These are phyloP conservation scores for Elmis aenea DNA, from an alignment of 2,888 invertebrate genomes.

Conservation along the genomic window DNA sequence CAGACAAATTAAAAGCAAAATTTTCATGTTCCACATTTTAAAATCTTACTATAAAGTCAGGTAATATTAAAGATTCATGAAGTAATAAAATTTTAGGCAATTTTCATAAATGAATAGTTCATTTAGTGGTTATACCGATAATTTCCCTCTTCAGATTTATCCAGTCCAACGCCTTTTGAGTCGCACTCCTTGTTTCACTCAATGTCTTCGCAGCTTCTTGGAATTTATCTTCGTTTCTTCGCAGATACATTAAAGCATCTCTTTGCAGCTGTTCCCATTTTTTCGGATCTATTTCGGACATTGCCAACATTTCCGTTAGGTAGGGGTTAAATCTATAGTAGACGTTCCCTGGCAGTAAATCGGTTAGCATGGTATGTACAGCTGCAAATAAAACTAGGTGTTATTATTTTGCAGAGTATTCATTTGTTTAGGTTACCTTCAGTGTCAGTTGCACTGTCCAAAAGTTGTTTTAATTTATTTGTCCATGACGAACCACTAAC, in stretches of 20 bases:
- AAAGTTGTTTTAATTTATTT: constrained; percentile 73
- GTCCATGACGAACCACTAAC: constrained; percentile 58
- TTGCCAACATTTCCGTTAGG: constrained; percentile 68
- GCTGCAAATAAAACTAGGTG: constrained; percentile 48
- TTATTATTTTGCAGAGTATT: background rate
- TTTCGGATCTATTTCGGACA: constrained; percentile 74
- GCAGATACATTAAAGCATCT: constrained; percentile 74
- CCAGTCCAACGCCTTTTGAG: constrained; percentile 49
- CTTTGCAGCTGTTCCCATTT: constrained; percentile 65
- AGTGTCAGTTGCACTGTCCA: constrained; percentile 83
- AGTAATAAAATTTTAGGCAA: too few relatives aligned
- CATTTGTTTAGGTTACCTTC: too few relatives aligned
- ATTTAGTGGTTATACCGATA: constrained; percentile 25
- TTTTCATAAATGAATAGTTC: too few relatives aligned
- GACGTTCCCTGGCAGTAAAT: constrained; percentile 64
- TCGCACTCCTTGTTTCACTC: constrained; percentile 39
- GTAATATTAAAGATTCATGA: too few relatives aligned
- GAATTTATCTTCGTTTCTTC: constrained; percentile 76
- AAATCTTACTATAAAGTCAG: too few relatives aligned
- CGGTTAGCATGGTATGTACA: constrained; percentile 71
- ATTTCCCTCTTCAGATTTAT: constrained; percentile 43
- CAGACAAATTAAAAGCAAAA: too few relatives aligned
- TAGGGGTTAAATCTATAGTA: constrained; percentile 90
- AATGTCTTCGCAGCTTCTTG: constrained; percentile 54
- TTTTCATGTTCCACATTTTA: too few relatives aligned